These are phyloP conservation scores for Anthrax anthrax DNA, from an alignment of 2,888 invertebrate genomes.

Conservation along the genomic window DNA sequence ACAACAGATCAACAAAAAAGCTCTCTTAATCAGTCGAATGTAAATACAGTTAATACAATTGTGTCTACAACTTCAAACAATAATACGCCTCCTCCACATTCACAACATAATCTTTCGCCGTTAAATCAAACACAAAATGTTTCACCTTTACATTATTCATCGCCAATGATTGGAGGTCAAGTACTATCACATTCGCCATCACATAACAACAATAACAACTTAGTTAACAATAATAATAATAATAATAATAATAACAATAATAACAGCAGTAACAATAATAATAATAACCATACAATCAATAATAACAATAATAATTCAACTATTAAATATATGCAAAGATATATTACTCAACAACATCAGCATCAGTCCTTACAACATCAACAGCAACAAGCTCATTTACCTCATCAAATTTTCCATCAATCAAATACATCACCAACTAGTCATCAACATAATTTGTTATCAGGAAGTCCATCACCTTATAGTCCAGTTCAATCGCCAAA, in stretches of 20 bases:
- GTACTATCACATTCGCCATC: constrained; percentile 10
- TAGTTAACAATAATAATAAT: constrained; percentile 5
- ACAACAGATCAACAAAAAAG: constrained; percentile 15
- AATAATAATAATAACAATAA: constrained; percentile 11
- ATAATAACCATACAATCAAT: constrained; percentile 10
- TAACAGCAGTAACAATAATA: constrained; percentile 12
- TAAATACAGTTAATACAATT: constrained; percentile 11
- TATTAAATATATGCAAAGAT: constrained; percentile 10
- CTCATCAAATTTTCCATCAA: constrained; percentile 13
- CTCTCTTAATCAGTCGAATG: constrained; percentile 10
- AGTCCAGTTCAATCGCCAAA: constrained; percentile 16
- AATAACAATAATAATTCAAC: constrained; percentile 15
- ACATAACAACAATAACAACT: constrained; percentile 1
- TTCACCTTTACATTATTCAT: constrained; percentile 20
- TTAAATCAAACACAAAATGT: constrained; percentile 11
- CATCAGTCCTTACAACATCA: constrained; percentile 11
- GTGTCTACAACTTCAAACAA: constrained; percentile 10
- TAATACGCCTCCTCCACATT: constrained; percentile 13
- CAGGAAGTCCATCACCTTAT: constrained; percentile 13
- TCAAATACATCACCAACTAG: constrained; percentile 6
- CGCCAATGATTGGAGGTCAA: constrained; percentile 11
- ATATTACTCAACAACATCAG: constrained; percentile 6
- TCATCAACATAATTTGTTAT: constrained; percentile 2
- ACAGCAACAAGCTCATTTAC: constrained; percentile 11
- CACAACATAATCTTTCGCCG: constrained; percentile 13